Percentiles rank a stretch among this genome's conserved stretches.
Evolutionary conservation across 2,113 vertebrate genomes (phyloP).

Genomic region (Sebastes schlegelii): DNA sequence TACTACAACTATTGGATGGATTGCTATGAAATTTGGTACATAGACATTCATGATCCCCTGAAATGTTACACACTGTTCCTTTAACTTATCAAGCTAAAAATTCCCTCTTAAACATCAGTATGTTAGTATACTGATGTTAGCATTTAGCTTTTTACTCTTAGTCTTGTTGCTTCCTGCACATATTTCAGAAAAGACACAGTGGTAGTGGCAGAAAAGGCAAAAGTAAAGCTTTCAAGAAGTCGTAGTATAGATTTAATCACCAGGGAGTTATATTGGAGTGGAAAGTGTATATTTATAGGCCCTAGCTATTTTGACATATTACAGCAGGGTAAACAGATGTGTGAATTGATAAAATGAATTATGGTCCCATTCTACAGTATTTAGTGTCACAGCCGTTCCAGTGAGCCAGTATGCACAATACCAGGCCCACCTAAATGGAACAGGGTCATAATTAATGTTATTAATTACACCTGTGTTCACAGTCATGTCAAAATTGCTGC

Average conservation of each 20-base stretch:
- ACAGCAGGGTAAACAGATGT: too few species aligned
- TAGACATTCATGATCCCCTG: neutral
- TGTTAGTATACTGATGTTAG: neutral
- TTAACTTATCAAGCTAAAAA: too few species aligned
- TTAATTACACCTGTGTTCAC: too few species aligned
- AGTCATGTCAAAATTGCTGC: too few species aligned
- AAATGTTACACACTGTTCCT: too few species aligned
- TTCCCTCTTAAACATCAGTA: neutral
- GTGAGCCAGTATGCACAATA: too few species aligned
- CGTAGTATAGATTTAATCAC: neutral
- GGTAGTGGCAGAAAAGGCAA: neutral
- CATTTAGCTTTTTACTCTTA: neutral
- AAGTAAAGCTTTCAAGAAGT: neutral
- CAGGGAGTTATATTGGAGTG: neutral
- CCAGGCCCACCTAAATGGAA: too few species aligned
- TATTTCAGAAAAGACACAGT: neutral
- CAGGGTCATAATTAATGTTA: too few species aligned
- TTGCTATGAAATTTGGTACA: neutral
- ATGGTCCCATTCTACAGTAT: too few species aligned
- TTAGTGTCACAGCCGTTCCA: too few species aligned
- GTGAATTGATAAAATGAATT: too few species aligned
- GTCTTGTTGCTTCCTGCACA: neutral
- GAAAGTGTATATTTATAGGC: neutral
- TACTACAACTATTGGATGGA: neutral
- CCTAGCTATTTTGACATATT: too few species aligned